These are phyloP conservation scores for Helicoverpa zea DNA, from an alignment of 1,140 invertebrate species.

Conservation along the genomic window DNA sequence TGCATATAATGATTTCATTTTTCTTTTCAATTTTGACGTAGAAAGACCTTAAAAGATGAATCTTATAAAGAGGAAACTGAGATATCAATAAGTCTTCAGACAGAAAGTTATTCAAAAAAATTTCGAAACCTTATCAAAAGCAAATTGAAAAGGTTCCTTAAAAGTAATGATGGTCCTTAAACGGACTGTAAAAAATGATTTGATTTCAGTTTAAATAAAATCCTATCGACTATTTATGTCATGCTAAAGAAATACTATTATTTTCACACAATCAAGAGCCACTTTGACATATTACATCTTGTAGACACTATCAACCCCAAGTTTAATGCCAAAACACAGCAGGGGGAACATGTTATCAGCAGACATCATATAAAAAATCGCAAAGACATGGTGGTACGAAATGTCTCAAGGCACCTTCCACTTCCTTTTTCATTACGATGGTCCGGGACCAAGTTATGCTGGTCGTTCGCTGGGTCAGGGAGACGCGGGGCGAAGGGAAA, in stretches of 20 bases:
- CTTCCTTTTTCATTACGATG: slow-evolving; percentile 47
- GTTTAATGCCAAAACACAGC: slow-evolving; percentile 3
- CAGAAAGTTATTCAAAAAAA: not conserved
- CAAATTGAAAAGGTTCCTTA: not conserved
- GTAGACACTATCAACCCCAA: not conserved
- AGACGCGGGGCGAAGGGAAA: not conserved
- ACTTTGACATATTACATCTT: not conserved
- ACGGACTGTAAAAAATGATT: too few relatives aligned
- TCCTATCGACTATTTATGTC: too few relatives aligned
- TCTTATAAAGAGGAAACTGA: not conserved
- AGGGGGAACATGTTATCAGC: slow-evolving; percentile 12
- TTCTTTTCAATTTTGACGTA: too few relatives aligned
- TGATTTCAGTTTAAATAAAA: too few relatives aligned
- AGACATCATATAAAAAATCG: slow-evolving; percentile 23
- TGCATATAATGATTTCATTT: too few relatives aligned
- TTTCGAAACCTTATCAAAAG: not conserved
- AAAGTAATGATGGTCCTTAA: not conserved
- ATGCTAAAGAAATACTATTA: too few relatives aligned
- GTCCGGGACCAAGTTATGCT: slow-evolving; percentile 30
- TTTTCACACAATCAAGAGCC: not conserved
- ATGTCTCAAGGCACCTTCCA: slow-evolving; percentile 42
- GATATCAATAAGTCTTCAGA: too few relatives aligned
- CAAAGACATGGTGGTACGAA: slow-evolving; percentile 27
- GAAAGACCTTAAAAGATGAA: too few relatives aligned
- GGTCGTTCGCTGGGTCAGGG: slow-evolving; percentile 33